Evolutionary conservation across 2,888 invertebrate genomes (phyloP).

Genomic region (Ophion ventricosus): DNA sequence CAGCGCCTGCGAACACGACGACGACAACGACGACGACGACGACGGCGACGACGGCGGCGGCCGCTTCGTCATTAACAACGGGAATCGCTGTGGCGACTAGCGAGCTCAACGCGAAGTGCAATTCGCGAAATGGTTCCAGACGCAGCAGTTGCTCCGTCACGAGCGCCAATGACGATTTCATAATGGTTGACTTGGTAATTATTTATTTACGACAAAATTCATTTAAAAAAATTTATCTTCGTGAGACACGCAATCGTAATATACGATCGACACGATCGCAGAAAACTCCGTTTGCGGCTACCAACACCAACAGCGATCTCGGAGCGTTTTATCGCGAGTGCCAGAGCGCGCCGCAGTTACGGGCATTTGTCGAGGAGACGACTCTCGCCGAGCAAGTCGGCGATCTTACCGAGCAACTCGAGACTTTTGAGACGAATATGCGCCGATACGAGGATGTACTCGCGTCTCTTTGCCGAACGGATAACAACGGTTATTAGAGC

Average conservation of each 20-base stretch:
- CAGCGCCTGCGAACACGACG: slow-evolving; percentile 51
- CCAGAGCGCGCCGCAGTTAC: slow-evolving; percentile 88
- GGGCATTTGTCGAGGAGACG: slow-evolving; percentile 84
- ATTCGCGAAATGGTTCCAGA: slow-evolving; percentile 82
- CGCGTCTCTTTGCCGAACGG: slow-evolving; percentile 88
- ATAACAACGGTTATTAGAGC: slow-evolving; percentile 85
- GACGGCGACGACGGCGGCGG: slow-evolving; percentile 59
- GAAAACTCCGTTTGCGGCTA: slow-evolving; percentile 92
- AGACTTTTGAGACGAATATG: slow-evolving; percentile 90
- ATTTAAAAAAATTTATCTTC: neutral
- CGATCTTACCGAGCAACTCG: slow-evolving; percentile 88
- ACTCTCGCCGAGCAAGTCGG: slow-evolving; percentile 86
- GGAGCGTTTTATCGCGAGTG: slow-evolving; percentile 92
- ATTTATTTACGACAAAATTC: slow-evolving; percentile 70
- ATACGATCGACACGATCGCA: slow-evolving; percentile 77
- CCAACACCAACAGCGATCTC: slow-evolving; percentile 89
- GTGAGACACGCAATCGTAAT: neutral
- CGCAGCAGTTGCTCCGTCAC: slow-evolving; percentile 84
- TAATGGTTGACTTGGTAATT: slow-evolving; percentile 89
- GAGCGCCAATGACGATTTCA: slow-evolving; percentile 87
- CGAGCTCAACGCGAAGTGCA: slow-evolving; percentile 78
- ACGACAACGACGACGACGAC: slow-evolving; percentile 56
- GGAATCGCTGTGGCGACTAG: slow-evolving; percentile 77
- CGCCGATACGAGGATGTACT: slow-evolving; percentile 91
- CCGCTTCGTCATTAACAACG: slow-evolving; percentile 44